phyloP scores from a whole-genome alignment of 2,113 vertebrate species.

The Diglossa brunneiventris region DNA sequence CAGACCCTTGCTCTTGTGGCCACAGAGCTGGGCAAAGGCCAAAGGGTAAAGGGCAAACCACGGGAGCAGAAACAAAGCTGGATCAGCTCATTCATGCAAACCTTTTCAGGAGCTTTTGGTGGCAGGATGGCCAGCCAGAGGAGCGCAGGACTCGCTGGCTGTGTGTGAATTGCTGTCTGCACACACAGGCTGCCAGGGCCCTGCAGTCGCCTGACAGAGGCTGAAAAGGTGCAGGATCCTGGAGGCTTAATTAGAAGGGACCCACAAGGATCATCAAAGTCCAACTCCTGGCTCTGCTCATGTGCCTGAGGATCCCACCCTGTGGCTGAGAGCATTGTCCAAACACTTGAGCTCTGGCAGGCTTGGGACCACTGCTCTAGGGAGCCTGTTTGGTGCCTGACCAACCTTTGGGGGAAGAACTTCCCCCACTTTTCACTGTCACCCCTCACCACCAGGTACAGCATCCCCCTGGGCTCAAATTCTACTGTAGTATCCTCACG shows the following conservation, averaged over 20 bases:
- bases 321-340: background rate
- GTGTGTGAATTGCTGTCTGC: rapidly evolving
- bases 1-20: background rate
- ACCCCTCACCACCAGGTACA: background rate
- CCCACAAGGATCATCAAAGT: background rate
- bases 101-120: constrained; percentile 19
- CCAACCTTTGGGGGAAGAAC: background rate
- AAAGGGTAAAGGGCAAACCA: constrained; percentile 56
- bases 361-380: background rate
- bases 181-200: background rate
- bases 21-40: constrained; percentile 42
- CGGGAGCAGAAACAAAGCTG: constrained; percentile 11
- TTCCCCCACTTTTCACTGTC: background rate
- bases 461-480: background rate
- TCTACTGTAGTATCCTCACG: background rate
- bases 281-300: background rate
- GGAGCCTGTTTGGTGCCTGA: background rate
- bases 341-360: background rate
- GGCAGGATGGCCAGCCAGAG: background rate
- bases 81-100: constrained; percentile 45
- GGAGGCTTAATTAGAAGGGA: background rate
- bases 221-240: background rate
- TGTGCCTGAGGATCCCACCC: background rate
- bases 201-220: background rate
- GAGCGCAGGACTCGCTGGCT: background rate